Evolutionary conservation across 2,113 vertebrate species (phyloP).

Genomic region (Vicugna pacos): DNA sequence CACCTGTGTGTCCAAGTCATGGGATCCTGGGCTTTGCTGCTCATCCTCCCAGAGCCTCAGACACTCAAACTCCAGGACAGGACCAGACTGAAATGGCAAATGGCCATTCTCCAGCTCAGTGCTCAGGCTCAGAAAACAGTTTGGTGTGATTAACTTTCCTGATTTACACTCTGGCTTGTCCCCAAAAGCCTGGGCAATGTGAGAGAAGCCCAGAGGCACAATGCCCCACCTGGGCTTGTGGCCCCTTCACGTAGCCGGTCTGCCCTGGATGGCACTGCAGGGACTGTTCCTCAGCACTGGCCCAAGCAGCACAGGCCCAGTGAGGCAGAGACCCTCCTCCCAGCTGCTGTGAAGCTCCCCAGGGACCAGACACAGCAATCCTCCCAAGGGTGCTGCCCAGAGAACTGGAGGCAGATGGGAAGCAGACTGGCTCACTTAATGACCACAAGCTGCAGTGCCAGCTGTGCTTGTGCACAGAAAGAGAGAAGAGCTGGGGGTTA

Average conservation of each 20-base stretch:
- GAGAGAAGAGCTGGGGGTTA: conserved; percentile 1
- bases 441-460: conserved; percentile 68
- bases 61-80: background rate
- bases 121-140: background rate
- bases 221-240: background rate
- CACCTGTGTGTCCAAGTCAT: background rate
- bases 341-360: conserved; percentile 18
- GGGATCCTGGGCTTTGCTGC: background rate
- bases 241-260: background rate
- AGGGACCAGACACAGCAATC: conserved; percentile 25
- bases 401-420: conserved; percentile 64
- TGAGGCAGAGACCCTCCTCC: conserved; percentile 1
- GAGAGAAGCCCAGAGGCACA: background rate
- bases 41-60: background rate
- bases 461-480: conserved; percentile 52
- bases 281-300: background rate
- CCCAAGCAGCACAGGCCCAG: background rate
- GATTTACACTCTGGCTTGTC: conserved; percentile 2
- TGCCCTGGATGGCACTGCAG: background rate
- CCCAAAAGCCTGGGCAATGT: background rate
- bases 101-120: background rate
- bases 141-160: conserved; percentile 9
- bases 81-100: background rate
- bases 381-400: conserved; percentile 57
- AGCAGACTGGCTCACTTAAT: conserved; percentile 71